Conservation (phyloP, 1,140 invertebrate genomes). For the Aleiodes sp. region DNA sequence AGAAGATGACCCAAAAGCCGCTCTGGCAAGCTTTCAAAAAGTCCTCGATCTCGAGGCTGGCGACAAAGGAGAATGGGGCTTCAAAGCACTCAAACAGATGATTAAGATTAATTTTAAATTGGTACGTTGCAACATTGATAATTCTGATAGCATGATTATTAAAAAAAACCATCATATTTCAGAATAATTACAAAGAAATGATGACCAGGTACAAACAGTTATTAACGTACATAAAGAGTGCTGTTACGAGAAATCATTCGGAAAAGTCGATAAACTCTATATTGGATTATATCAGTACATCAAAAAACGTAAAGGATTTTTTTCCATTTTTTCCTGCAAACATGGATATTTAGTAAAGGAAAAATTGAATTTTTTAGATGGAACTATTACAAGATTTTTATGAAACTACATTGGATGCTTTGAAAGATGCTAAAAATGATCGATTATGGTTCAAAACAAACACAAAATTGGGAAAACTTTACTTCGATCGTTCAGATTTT, state of each 20-base stretch:
- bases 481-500: conserved; percentile 96
- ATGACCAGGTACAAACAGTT: conserved; percentile 97
- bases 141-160: background rate
- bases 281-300: conserved; percentile 98
- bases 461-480: conserved; percentile 98
- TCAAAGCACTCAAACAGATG: conserved; percentile 99
- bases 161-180: conserved; percentile 44
- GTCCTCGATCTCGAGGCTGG: conserved; percentile 95
- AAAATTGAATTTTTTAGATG: conserved; percentile 76
- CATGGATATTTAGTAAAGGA: background rate
- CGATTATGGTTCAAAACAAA: conserved; percentile 99
- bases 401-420: conserved; percentile 97
- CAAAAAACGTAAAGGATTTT: conserved; percentile 97
- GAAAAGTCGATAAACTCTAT: conserved; percentile 99
- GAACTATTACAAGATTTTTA: conserved; percentile 99
- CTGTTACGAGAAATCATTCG: conserved; percentile 98
- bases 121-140: conserved; percentile 76
- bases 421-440: conserved; percentile 99
- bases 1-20: conserved; percentile 93
- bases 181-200: conserved; percentile 96
- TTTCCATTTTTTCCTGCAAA: too few relatives aligned
- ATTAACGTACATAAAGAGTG: conserved; percentile 97
- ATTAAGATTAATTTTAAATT: conserved; percentile 99
- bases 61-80: conserved; percentile 99
- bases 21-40: conserved; percentile 95